phyloP scores from a whole-genome alignment of 2,113 vertebrate genomes.

The Mobula birostris region DNA sequence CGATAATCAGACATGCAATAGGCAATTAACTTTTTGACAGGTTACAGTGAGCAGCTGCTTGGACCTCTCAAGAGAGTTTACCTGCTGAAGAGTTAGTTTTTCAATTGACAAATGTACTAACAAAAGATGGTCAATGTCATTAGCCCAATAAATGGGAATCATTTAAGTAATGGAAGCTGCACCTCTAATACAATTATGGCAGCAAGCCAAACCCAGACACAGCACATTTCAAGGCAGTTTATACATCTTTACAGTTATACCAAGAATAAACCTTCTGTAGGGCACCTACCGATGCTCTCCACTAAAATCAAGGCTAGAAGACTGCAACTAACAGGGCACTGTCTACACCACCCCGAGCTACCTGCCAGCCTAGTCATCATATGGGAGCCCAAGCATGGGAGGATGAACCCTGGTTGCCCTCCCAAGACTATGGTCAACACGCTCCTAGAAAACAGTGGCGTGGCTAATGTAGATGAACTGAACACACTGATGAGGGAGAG shows the following conservation, averaged over 20 bases:
- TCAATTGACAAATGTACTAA: background rate
- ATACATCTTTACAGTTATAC: background rate
- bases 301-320: too few relatives aligned
- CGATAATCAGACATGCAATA: background rate
- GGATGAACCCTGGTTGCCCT: too few relatives aligned
- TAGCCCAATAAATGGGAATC: background rate
- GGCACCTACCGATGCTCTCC: too few relatives aligned
- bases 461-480: too few relatives aligned
- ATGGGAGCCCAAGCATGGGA: too few relatives aligned
- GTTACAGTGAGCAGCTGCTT: background rate
- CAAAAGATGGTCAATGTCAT: background rate
- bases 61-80: background rate
- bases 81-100: background rate
- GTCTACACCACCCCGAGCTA: too few relatives aligned
- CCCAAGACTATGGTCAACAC: too few relatives aligned
- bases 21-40: background rate
- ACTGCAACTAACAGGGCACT: too few relatives aligned
- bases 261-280: background rate
- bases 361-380: too few relatives aligned
- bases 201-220: background rate
- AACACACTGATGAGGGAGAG: too few relatives aligned
- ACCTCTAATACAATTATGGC: background rate
- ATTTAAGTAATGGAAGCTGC: background rate
- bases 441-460: too few relatives aligned
- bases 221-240: background rate